Conservation (phyloP, 2,888 invertebrate species). For the Zaprionus bogoriensis region DNA sequence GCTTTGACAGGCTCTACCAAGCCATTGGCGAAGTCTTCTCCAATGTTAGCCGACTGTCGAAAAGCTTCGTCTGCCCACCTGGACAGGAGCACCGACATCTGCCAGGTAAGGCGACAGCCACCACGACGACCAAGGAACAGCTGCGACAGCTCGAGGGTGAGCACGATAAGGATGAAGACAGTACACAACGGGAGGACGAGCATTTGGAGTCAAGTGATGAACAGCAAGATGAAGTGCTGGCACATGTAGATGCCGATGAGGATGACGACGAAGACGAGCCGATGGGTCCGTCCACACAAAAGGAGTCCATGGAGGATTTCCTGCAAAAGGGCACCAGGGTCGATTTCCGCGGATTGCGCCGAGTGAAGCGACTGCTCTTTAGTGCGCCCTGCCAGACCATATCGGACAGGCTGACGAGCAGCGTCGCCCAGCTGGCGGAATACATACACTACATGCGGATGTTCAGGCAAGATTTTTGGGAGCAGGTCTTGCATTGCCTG, state of each 20-base stretch:
- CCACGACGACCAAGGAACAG: conserved; percentile 84
- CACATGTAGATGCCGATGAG: conserved; percentile 3
- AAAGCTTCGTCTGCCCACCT: conserved; percentile 85
- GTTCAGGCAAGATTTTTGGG: conserved; percentile 68
- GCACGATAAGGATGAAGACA: conserved; percentile 94
- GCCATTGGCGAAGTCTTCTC: conserved; percentile 91
- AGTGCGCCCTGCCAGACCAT: conserved; percentile 62
- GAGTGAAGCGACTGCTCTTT: conserved; percentile 84
- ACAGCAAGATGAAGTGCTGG: background rate
- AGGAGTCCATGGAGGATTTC: conserved; percentile 15
- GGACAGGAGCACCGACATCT: conserved; percentile 83
- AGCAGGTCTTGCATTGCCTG: conserved; percentile 83
- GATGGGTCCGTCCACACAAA: conserved; percentile 39
- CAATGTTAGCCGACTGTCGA: conserved; percentile 87
- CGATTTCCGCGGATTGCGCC: conserved; percentile 85
- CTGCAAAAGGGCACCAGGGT: conserved; percentile 81
- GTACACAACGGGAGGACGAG: conserved; percentile 81
- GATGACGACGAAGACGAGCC: conserved; percentile 57
- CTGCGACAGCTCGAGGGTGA: conserved; percentile 89
- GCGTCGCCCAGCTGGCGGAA: conserved; percentile 69
- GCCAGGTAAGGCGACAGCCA: conserved; percentile 82
- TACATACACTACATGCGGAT: conserved; percentile 57
- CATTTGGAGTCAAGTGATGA: background rate
- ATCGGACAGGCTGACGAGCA: conserved; percentile 77
- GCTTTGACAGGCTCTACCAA: conserved; percentile 88